Base-by-base conservation (phyloP, 2,888 invertebrate species). In the Drosophila trichaetosa region DNA sequence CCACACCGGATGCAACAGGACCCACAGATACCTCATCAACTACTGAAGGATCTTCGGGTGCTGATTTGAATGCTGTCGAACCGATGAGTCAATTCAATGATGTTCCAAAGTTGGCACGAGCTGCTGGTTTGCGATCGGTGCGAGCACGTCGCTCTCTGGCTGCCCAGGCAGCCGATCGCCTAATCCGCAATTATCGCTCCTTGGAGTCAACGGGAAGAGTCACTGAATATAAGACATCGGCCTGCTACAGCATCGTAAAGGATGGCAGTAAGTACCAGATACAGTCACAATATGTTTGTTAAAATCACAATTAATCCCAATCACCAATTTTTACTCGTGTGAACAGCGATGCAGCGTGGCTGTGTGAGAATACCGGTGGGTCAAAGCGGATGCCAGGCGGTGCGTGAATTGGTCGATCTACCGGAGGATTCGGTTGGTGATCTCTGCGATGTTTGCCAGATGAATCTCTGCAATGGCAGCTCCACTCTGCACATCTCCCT, bases 401-500 rank as follows among this genome's bases (percentile, higher is more conserved):
- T 84, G 1, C 65, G 61, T 7, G n/a, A 46, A 0, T 4, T 68
- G 8, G 63, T 79, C 1, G 21, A 0, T 0, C 21, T 79, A 5
- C n/a, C 69, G 0, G 54, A 31, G 29, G 13, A 69, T 16, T 51
- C 66, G 4, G 18, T 16, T 27, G 59, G 38, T 1, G 73, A 81
- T 60, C 40, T 68, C 2, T 92, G 92, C 53, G 16, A 72, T 16
- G 66, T 82, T 11, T 92, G 92, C 36, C 34, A 76, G 13, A 64
- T 29, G 16, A 70, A 87, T 66, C 70, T 64, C 1, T 92, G 92
- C 71, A 92, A 92, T 63, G 79, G 89, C 33, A 79, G 88, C 67
- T 66, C 77, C 21, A 69, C 67, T 11, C 34, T 85, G 0, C 67
- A 73, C 21, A 34, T 86, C 2, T 90, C 92, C 4, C 16, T 85